Base-by-base conservation (phyloP, 2,888 invertebrate species). In the Conistra vaccinii region DNA sequence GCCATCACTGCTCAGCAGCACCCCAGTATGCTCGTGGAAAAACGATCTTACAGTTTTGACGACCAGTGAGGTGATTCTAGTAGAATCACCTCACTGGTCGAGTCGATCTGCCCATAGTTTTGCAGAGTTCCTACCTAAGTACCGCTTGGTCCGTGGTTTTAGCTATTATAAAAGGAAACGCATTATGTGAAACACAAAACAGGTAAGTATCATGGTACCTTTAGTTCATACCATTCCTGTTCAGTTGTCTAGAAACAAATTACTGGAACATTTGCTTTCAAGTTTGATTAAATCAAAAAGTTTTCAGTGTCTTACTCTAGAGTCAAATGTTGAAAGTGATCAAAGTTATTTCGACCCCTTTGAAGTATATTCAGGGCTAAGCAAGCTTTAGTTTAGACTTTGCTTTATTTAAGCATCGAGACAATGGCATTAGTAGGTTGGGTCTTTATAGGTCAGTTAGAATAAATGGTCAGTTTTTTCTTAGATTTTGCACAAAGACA, bases 261-360 rank as follows among this genome's bases (percentile, higher is more conserved):
- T 39, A 39, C 35, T n/a, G 32, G n/a, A n/a, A 32, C 32, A 60
- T 35, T 60, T 35, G 32, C 3, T 45, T 29, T 23, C 32, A 35
- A 61, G 60, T 61, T 35, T 35, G 60, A 61, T 61, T 61, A 61
- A 61, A 61, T 35, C 60, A 60, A 60, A 60, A 60, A 61, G 23
- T 61, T 61, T 61, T 35, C 35, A 60, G 14, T 60, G 23, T 23
- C 32, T 32, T 32, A 7, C 32, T 35, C 32, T 14, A n/a, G 32
- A 35, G 7, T 7, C 14, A 61, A 61, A 61, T 32, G n/a, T 61
- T 35, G 35, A 35, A 61, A 35, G 23, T 32, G 7, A 35, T 35
- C 60, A 23, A 35, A 35, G 32, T 35, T 61, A 61, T 60, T 14
- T 61, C 23, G 14, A 61, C 32, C 60, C 14, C 23, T 61, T 23